phyloP scores from a whole-genome alignment of 2,113 vertebrate species.

The Mandrillus leucophaeus region DNA sequence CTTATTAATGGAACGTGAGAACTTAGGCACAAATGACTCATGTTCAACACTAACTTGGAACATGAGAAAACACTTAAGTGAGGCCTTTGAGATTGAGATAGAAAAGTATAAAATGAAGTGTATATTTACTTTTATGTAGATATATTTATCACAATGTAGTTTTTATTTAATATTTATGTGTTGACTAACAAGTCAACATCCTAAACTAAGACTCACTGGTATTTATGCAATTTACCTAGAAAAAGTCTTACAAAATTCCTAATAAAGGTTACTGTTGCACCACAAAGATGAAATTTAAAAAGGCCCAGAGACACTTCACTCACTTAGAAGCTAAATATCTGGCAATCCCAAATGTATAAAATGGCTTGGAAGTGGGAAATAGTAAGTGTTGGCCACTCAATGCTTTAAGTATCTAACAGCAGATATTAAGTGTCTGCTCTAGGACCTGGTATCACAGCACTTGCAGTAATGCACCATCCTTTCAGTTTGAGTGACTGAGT shows the following conservation, averaged over 20 bases:
- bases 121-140: background rate
- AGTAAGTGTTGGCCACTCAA: too few species aligned
- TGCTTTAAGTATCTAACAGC: background rate
- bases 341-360: background rate
- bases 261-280: background rate
- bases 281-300: background rate
- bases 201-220: background rate
- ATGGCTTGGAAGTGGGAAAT: background rate
- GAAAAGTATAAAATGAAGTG: background rate
- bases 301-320: background rate
- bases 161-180: conserved; percentile 17
- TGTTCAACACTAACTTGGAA: background rate
- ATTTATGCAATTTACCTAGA: background rate
- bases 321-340: background rate
- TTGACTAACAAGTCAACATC: background rate
- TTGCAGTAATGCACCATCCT: background rate
- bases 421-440: background rate
- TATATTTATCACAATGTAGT: background rate
- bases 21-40: background rate
- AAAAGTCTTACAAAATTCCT: background rate
- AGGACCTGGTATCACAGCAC: background rate
- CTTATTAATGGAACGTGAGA: background rate
- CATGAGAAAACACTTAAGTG: background rate
- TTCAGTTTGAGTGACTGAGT: background rate
- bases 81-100: background rate